Conservation (phyloP, 2,797 vertebrate species). For the Decapterus maruadsi region DNA sequence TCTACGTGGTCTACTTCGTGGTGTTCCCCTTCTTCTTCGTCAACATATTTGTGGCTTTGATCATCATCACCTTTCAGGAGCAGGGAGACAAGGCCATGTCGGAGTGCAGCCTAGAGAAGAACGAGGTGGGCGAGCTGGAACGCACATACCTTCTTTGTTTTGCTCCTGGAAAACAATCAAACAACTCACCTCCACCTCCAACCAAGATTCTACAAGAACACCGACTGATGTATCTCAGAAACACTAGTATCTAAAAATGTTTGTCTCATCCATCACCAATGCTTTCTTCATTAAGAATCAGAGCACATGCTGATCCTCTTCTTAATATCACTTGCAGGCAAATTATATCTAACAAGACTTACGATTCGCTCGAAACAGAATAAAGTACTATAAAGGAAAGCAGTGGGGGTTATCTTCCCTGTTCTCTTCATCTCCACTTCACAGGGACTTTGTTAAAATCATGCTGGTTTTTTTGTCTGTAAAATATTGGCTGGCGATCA, state of each 20-base stretch:
- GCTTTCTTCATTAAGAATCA: constrained; percentile 28
- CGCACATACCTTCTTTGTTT: background rate
- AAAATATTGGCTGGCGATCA: constrained; percentile 55
- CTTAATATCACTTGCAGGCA: constrained; percentile 23
- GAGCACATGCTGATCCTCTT: constrained; percentile 36
- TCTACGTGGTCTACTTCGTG: constrained; percentile 99
- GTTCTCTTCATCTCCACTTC: constrained; percentile 47
- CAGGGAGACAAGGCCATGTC: constrained; percentile 99
- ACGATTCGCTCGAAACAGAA: constrained; percentile 31
- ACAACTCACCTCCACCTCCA: no score
- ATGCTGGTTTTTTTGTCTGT: constrained; percentile 18
- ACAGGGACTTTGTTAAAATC: constrained; percentile 43
- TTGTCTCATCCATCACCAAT: constrained; percentile 25
- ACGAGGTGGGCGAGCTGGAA: constrained; percentile 88
- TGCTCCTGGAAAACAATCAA: background rate
- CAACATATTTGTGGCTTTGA: constrained; percentile 99
- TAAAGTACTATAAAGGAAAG: constrained; percentile 18
- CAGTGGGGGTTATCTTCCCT: constrained; percentile 11
- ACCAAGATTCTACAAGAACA: background rate
- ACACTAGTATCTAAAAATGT: background rate
- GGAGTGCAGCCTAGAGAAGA: constrained; percentile 98
- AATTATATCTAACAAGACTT: constrained; percentile 19
- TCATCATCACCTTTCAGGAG: constrained; percentile 99
- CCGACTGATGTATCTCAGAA: constrained; percentile 12
- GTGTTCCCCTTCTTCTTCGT: constrained; percentile 99